Evolutionary conservation across 2,113 vertebrate genomes (phyloP).

Genomic region (Amphiprion ocellaris): DNA sequence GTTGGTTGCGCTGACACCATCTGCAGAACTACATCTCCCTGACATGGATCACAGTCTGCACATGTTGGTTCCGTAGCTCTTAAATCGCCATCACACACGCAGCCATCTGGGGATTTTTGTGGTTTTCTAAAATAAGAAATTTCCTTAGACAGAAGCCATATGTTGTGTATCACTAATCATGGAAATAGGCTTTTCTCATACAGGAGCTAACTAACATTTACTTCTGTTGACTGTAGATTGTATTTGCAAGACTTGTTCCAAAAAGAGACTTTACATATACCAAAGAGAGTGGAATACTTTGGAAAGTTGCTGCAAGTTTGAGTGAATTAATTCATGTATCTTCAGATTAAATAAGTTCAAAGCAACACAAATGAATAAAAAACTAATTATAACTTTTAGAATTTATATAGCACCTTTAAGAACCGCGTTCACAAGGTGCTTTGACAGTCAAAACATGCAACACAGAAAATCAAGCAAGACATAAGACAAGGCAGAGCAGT

Average conservation of each 20-base stretch:
- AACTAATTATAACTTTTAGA: too few species aligned
- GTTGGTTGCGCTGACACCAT: slow-evolving; percentile 44
- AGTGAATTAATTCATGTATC: not conserved
- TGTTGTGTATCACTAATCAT: not conserved
- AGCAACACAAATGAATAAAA: too few species aligned
- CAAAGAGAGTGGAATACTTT: too few species aligned
- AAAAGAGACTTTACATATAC: not conserved
- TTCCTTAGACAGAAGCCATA: slow-evolving; percentile 10
- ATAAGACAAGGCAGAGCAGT: too few species aligned
- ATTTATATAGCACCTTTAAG: too few species aligned
- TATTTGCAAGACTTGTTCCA: not conserved
- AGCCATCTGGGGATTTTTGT: not conserved
- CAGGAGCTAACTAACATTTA: not conserved
- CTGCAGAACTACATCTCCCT: slow-evolving; percentile 23
- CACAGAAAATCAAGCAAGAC: too few species aligned
- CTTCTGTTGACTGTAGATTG: not conserved
- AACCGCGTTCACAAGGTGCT: too few species aligned
- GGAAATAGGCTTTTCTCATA: not conserved
- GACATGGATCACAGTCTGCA: slow-evolving; percentile 4
- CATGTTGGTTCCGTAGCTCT: slow-evolving; percentile 11
- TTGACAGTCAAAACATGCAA: too few species aligned
- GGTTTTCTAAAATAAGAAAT: not conserved
- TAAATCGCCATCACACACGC: slow-evolving; percentile 11
- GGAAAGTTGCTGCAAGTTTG: too few species aligned
- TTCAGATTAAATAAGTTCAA: not conserved